Evolutionary conservation across 2,888 invertebrate species (phyloP).

Genomic region (Cynaeus angustus): DNA sequence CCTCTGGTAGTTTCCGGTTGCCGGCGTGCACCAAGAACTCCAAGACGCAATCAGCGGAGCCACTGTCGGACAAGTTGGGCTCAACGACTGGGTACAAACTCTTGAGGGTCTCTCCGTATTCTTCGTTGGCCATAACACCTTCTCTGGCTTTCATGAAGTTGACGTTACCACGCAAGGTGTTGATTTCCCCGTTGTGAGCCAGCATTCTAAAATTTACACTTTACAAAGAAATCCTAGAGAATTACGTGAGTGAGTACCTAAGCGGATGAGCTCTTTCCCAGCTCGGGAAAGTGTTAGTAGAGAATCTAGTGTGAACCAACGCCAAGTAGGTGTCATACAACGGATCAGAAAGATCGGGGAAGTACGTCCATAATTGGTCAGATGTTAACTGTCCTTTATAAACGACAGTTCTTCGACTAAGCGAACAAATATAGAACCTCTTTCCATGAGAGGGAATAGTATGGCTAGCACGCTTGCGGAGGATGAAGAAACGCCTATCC

Average conservation of each 20-base stretch:
- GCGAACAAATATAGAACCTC: slow-evolving; percentile 96
- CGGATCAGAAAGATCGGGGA: slow-evolving; percentile 81
- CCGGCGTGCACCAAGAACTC: slow-evolving; percentile 98
- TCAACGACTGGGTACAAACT: slow-evolving; percentile 97
- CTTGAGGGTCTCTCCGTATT: slow-evolving; percentile 89
- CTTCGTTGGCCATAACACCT: slow-evolving; percentile 94
- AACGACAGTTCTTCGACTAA: slow-evolving; percentile 91
- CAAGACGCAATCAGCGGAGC: slow-evolving; percentile 97
- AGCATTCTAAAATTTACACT: no score
- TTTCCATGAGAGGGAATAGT: slow-evolving; percentile 88
- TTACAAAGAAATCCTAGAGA: slow-evolving; percentile 43
- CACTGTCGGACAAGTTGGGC: slow-evolving; percentile 97
- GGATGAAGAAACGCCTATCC: slow-evolving; percentile 78
- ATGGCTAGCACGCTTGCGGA: slow-evolving; percentile 95
- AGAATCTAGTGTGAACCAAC: slow-evolving; percentile 97
- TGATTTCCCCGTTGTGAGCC: slow-evolving; percentile 99
- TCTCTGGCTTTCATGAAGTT: slow-evolving; percentile 99
- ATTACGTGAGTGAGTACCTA: slow-evolving; percentile 75
- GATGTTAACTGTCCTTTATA: slow-evolving; percentile 99
- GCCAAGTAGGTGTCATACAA: slow-evolving; percentile 96
- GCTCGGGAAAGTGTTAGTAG: slow-evolving; percentile 99
- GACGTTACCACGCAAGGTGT: slow-evolving; percentile 98
- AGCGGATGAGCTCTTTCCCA: slow-evolving; percentile 99
- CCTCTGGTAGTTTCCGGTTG: slow-evolving; percentile 90
- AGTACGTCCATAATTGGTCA: slow-evolving; percentile 90